Evolutionary conservation across 1,140 invertebrate species (phyloP).

Genomic region (Achatina immaculata): DNA sequence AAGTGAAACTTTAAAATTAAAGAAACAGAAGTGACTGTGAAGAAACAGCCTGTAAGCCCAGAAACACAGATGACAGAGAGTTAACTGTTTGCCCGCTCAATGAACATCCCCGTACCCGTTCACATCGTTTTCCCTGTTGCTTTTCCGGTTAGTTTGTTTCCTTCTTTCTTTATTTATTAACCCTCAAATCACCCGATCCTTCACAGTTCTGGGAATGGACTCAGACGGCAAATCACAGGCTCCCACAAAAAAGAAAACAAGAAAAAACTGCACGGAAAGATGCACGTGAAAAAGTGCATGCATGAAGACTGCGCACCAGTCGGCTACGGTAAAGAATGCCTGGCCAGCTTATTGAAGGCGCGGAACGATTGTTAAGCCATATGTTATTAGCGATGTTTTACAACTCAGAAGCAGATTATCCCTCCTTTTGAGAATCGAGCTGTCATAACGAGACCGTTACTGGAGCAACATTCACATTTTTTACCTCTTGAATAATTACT

Average conservation of each 20-base stretch:
- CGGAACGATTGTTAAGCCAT: constrained; percentile 23
- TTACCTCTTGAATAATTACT: background rate
- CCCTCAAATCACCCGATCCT: background rate
- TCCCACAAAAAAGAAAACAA: background rate
- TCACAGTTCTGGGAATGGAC: background rate
- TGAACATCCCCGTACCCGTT: background rate
- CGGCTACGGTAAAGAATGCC: background rate
- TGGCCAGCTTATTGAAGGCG: constrained; percentile 1
- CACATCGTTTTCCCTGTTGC: background rate
- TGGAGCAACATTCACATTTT: background rate
- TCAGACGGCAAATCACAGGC: background rate
- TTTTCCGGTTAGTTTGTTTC: background rate
- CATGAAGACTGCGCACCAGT: constrained; percentile 8
- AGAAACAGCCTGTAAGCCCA: background rate
- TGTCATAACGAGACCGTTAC: constrained; percentile 18
- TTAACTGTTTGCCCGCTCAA: background rate
- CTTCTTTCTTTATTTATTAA: too few species aligned
- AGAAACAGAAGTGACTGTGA: background rate
- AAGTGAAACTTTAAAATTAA: background rate
- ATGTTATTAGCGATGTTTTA: constrained; percentile 29
- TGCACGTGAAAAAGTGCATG: background rate
- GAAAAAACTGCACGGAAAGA: background rate
- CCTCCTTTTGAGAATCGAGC: constrained; percentile 21
- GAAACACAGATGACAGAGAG: background rate
- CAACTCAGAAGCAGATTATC: constrained; percentile 18